Evolutionary conservation across 1,140 invertebrate genomes (phyloP), one percentile per base, ranked within the genome.

Genomic region (Dinoponera quadriceps): DNA sequence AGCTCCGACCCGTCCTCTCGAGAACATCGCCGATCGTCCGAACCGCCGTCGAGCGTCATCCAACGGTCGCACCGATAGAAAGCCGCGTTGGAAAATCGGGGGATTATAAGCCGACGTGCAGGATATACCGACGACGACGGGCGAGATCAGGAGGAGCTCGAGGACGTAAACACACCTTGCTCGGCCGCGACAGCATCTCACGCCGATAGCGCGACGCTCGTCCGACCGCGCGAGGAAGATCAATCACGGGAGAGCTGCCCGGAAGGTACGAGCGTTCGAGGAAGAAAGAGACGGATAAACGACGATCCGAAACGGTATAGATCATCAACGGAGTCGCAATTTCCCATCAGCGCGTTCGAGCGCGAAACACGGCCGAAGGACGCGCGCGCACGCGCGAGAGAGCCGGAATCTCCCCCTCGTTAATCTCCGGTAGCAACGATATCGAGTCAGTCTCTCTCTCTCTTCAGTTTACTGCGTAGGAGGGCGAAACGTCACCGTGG

Each of bases 101-200:
- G n/a, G n/a, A n/a, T n/a, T n/a, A n/a, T 66, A 38, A 18, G 33
- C 5, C 5, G 25, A 1, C 3, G 38, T 25, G 63, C 1, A 38
- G 38, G 13, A 25, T 44, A 33, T 54, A 66, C 38, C 68, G 55
- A 78, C 54, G 63, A 78, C 18, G 68, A 29, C 38, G 38, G 49
- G 5, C 29, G 27, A 25, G 55, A 78, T 69, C 27, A 38, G 22
- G 44, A 38, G 55, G 20, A 44, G 51, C n/a, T 29, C 38, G 33
- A 25, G 33, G 75, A 71, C 22, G 65, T 80, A 57, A 71, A 80
- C 65, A 71, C 51, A 69, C 65, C 51, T 59, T 48, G 54, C 33
- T 59, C 18, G 48, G 55, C 29, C 49, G 27, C 55, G 74, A 78
- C 62, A 38, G 54, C 22, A 29, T 54, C 16, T 44, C 33, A 27